Conservation (phyloP, 2,888 invertebrate species). For the Idaea dimidiata region DNA sequence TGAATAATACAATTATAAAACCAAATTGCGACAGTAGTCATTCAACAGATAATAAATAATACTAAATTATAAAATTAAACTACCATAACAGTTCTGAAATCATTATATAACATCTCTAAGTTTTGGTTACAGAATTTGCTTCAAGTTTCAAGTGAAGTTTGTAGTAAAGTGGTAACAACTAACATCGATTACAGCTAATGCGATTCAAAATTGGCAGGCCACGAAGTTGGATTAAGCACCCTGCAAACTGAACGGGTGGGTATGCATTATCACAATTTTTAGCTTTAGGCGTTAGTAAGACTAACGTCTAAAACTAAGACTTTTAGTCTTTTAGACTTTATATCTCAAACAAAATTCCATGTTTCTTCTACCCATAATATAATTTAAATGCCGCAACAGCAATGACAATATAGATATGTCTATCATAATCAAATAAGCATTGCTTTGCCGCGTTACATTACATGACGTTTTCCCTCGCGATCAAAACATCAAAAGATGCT, state of each 20-base stretch:
- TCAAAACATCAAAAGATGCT: no score
- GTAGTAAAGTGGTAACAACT: conserved; percentile 30
- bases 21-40: background rate
- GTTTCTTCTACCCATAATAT: background rate
- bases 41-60: conserved; percentile 7
- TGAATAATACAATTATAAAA: no score
- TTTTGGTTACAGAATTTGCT: conserved; percentile 37
- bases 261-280: background rate
- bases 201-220: conserved; percentile 25
- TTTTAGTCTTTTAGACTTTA: no score
- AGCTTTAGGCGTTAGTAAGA: no score
- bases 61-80: conserved; percentile 15
- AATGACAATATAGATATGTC: background rate
- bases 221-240: conserved; percentile 9
- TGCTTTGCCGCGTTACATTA: background rate
- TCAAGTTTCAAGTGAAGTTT: conserved; percentile 38
- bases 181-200: conserved; percentile 34
- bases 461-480: no score
- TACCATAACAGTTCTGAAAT: conserved; percentile 43
- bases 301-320: background rate
- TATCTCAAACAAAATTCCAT: background rate
- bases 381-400: background rate
- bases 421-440: background rate
- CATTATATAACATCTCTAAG: conserved; percentile 46
- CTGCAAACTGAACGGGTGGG: background rate